These are phyloP conservation scores for Sisor rabdophorus DNA, from an alignment of 2,113 vertebrate species.

Conservation along the genomic window DNA sequence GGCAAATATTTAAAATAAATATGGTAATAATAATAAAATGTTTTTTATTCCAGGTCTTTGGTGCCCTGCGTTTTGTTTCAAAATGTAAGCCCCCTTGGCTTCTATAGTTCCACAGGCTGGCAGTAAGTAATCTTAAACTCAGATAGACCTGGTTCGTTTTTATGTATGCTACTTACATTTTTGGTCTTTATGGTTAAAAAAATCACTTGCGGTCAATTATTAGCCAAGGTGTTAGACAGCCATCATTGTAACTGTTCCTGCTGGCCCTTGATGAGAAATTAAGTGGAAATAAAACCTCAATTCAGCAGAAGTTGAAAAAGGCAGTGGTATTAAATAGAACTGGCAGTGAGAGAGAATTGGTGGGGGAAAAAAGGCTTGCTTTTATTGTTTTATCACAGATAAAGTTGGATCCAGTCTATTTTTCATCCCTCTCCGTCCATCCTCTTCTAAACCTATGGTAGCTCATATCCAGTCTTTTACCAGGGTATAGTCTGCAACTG, in stretches of 20 bases:
- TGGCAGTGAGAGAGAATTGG: conserved; percentile 51
- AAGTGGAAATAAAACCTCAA: conserved; percentile 71
- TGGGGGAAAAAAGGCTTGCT: conserved; percentile 62
- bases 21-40: not conserved
- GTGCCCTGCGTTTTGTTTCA: not conserved
- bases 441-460: conserved; percentile 59
- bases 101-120: conserved; percentile 47
- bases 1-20: not conserved
- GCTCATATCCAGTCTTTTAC: conserved; percentile 62
- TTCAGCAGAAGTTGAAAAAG: conserved; percentile 70
- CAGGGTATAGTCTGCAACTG: conserved; percentile 66
- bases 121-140: conserved; percentile 60
- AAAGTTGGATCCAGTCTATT: conserved; percentile 66
- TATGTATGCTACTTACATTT: conserved; percentile 45
- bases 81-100: too few species aligned
- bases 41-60: not conserved
- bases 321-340: conserved; percentile 75
- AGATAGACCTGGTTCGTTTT: conserved; percentile 60
- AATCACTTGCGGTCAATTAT: conserved; percentile 75
- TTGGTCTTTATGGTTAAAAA: conserved; percentile 74
- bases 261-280: conserved; percentile 68
- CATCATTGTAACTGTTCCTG: conserved; percentile 71
- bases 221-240: conserved; percentile 72
- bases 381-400: conserved; percentile 64
- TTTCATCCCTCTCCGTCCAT: conserved; percentile 51